Evolutionary conservation across 2,888 invertebrate genomes (phyloP), one percentile per base, ranked within the genome.

Genomic region (Spodoptera littoralis): DNA sequence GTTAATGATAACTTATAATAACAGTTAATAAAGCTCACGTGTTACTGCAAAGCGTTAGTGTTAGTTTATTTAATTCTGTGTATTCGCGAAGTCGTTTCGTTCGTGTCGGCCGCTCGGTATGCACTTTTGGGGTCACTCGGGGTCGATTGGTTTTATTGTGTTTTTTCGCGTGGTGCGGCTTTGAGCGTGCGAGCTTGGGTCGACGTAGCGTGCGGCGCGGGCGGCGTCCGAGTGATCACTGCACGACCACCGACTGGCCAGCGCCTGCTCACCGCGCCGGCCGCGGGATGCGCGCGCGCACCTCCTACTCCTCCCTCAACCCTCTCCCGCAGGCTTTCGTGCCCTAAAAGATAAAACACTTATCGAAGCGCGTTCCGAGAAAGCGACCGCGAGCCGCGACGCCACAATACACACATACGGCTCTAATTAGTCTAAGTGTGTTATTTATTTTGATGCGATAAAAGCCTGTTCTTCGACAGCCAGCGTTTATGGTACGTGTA

Each of bases 191-290:
- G 73, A 57, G 74, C 61, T 64, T 65, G 60, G 62, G 65, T 66
- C 51, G 57, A 75, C 60, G 71, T 70, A 60, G 77, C 88, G 90
- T 89, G 86, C 81, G 83, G 79, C 85, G 85, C 89, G 83, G 79
- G 80, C 73, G 86, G 84, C 86, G 90, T 86, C 90, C 92, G 93
- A 88, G 92, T 90, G 92, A 88, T 88, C 88, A 91, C 91, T 91
- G 88, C 62, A 69, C 69, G 70, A 60, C 59, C 55, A 41, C 63
- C 45, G 45, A 63, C 43, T 65, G 63, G 62, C 74, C 65, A 60
- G 73, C 73, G 70, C 73, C 60, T 45, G 59, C 58, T 67, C 27
- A 43, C 36, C 52, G 36, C 22, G 61, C 51, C 55, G 46, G 59
- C 54, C 74, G 66, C 62, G 76, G 76, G 82, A 73, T 76, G 78